Conservation (phyloP, 2,113 vertebrate genomes). For the Psilopsiagon aurifrons region DNA sequence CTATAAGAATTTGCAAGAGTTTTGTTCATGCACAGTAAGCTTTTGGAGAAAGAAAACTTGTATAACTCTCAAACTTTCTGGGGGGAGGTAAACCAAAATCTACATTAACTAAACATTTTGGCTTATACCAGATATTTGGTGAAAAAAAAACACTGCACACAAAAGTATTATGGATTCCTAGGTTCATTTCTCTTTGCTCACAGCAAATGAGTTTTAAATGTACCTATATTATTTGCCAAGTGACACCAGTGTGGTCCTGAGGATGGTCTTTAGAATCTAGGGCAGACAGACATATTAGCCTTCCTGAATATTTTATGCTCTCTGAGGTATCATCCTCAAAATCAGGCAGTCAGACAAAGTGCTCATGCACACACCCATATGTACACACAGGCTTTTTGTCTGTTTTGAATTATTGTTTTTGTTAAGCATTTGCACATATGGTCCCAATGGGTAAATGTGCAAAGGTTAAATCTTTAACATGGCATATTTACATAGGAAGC, state of each 20-base stretch:
- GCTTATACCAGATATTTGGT: neutral
- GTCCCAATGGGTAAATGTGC: constrained; percentile 35
- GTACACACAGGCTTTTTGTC: constrained; percentile 29
- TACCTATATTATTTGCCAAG: neutral
- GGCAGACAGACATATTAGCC: neutral
- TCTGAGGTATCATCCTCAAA: constrained; percentile 15
- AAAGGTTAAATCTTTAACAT: constrained; percentile 50
- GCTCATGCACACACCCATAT: neutral
- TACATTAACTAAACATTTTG: neutral
- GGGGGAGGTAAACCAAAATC: neutral
- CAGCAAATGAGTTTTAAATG: neutral
- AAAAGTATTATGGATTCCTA: neutral
- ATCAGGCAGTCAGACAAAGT: neutral
- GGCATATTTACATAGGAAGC: constrained; percentile 35
- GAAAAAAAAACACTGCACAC: neutral
- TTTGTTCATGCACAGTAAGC: neutral
- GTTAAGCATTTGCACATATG: constrained; percentile 39
- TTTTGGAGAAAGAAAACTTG: neutral
- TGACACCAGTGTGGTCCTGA: neutral
- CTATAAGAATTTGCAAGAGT: neutral
- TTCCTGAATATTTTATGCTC: neutral
- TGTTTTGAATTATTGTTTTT: constrained; percentile 47
- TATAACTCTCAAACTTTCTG: neutral
- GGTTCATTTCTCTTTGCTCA: neutral
- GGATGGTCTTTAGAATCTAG: neutral